Evolutionary conservation across 1,140 invertebrate species (phyloP).

Genomic region (Antheraea mylitta): DNA sequence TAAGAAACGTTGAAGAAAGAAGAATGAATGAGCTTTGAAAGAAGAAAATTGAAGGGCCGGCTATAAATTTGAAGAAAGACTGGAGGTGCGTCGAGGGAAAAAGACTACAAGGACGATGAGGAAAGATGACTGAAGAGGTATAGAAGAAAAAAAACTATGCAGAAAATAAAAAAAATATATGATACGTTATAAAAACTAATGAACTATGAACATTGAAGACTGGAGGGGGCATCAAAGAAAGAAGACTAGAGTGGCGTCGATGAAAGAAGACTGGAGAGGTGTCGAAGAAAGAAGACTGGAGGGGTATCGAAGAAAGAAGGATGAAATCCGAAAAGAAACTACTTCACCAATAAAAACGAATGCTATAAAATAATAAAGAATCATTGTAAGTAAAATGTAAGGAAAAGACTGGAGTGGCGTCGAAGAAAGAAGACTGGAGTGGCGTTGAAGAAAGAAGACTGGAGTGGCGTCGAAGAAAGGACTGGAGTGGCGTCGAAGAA

Average conservation of each 20-base stretch:
- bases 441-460: background rate
- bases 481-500: too few relatives aligned
- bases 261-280: background rate
- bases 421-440: conserved; percentile 4
- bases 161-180: background rate
- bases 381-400: too few relatives aligned
- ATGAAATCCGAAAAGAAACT: background rate
- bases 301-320: conserved; percentile 6
- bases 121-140: background rate
- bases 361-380: too few relatives aligned
- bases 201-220: conserved; percentile 6
- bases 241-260: background rate
- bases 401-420: background rate
- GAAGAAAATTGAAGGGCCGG: background rate
- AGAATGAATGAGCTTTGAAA: conserved; percentile 1
- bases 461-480: background rate
- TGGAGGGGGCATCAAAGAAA: background rate
- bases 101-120: background rate
- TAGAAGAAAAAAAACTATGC: background rate
- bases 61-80: too few relatives aligned
- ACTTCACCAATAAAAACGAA: too few relatives aligned
- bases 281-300: background rate
- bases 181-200: too few relatives aligned
- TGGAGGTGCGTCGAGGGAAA: background rate
- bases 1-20: too few relatives aligned